These are phyloP conservation scores for Nyctibius bracteatus DNA, from an alignment of 2,113 vertebrate genomes.

Conservation along the genomic window DNA sequence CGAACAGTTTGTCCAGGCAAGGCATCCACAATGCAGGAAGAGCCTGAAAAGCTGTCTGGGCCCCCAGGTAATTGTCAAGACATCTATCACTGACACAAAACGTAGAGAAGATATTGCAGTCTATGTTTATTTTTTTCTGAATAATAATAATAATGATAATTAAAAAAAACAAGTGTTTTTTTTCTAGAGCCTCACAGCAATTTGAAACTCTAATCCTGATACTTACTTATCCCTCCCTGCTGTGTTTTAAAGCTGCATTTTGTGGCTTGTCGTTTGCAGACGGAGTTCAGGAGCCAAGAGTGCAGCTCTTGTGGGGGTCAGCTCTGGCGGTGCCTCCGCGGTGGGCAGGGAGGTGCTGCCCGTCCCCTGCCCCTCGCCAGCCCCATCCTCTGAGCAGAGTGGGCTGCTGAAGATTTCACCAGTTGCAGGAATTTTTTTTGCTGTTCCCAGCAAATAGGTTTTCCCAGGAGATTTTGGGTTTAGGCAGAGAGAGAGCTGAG, in stretches of 20 bases:
- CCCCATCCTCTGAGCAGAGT: rapidly evolving
- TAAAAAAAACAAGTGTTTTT: too few species aligned
- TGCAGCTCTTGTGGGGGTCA: rapidly evolving
- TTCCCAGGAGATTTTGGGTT: background rate
- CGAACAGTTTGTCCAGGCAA: rapidly evolving
- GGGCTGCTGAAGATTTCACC: rapidly evolving
- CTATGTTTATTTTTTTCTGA: background rate
- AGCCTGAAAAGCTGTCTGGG: background rate
- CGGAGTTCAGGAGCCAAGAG: background rate
- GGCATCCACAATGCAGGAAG: background rate
- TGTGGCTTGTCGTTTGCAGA: background rate
- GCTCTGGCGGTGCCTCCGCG: rapidly evolving
- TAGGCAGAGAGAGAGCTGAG: background rate
- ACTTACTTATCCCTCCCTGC: background rate
- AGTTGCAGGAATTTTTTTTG: background rate
- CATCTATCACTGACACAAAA: background rate
- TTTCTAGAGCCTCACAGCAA: background rate
- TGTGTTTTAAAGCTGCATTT: background rate
- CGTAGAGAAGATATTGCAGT: background rate
- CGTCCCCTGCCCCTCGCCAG: background rate
- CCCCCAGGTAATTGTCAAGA: background rate
- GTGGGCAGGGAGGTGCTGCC: rapidly evolving
- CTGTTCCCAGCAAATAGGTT: background rate
- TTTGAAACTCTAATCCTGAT: background rate
- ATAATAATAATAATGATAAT: background rate